A percentile compares a stretch with the other conserved stretches of the same genome.
phyloP scores from a whole-genome alignment of 2,113 vertebrate genomes.

The Dromas ardeola region DNA sequence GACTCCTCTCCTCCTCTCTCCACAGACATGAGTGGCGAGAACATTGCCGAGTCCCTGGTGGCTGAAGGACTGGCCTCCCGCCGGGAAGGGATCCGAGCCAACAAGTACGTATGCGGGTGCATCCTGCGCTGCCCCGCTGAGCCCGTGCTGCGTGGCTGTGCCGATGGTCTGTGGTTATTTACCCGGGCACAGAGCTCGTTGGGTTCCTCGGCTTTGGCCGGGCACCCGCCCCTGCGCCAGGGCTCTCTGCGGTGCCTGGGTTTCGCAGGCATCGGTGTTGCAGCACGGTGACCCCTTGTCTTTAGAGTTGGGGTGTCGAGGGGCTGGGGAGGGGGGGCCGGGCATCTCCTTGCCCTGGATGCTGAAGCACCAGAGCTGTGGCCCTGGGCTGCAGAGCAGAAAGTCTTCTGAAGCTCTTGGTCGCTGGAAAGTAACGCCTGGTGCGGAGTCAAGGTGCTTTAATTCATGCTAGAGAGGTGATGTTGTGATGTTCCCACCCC shows the following conservation, averaged over 20 bases:
- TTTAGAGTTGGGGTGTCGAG: accelerated
- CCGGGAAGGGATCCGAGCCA: constrained; percentile 92
- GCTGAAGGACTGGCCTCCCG: constrained; percentile 90
- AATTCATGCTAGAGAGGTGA: accelerated
- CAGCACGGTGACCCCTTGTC: accelerated
- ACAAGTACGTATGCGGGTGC: constrained; percentile 78
- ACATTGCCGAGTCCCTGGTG: constrained; percentile 92
- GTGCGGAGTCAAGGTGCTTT: accelerated
- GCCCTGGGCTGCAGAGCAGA: background rate
- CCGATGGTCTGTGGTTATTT: accelerated
- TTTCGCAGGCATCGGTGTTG: accelerated
- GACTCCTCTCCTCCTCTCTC: background rate
- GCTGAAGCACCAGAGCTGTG: background rate
- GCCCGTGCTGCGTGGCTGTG: accelerated
- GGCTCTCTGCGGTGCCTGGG: accelerated
- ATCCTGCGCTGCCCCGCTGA: background rate
- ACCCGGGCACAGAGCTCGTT: accelerated
- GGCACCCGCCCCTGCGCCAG: background rate
- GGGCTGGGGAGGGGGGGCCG: accelerated
- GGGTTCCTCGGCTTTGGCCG: accelerated
- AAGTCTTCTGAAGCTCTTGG: background rate
- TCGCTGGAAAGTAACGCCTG: background rate
- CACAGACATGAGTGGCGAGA: constrained; percentile 90
- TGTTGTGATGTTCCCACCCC: background rate
- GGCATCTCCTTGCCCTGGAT: background rate